Evolutionary conservation across 2,888 invertebrate species (phyloP), one percentile per base, ranked within the genome.

Genomic region (Antheraea yamamai): DNA sequence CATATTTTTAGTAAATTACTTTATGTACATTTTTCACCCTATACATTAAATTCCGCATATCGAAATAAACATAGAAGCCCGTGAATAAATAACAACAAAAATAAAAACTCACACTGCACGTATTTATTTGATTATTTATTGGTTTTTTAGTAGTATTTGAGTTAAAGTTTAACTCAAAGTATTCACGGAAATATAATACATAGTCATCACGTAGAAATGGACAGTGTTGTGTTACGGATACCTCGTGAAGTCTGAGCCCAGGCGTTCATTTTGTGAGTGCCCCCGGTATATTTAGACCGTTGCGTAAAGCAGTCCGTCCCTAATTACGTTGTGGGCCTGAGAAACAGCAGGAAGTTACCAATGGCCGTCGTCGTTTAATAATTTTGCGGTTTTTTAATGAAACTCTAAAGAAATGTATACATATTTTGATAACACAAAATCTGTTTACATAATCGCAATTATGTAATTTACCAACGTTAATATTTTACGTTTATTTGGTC

Each of bases 291-390:
- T 92, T 89, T 93, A 92, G 89, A 84, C 79, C 84, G 82, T 93
- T 92, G 87, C 92, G 92, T 88, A 91, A 91, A 88, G 78, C 81
- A 80, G 81, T 78, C 83, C 89, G 92, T 86, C 92, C 92, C 90
- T 93, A 93, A 92, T 93, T 91, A 92, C 92, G 90, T 86, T 83
- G 82, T 83, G 86, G 87, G 70, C 64, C 89, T 91, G 91, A 90
- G 87, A 88, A 83, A 85, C 80, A 88, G 78, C 83, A 87, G 75
- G 75, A 75, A 75, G 73, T 26, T 16, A 55, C 55, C 55, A 73
- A 75, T 75, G 58, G 39, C 68, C 73, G 16, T 66, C 20, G 39
- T 70, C 12, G 35, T 39, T 8, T 39, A 39, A 70, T 75, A 52
- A 75, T 78, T 47, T 75, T 76, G 78, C 75, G 76, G 78, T 77